Base-by-base conservation (phyloP, 2,797 vertebrate species). In the Sebastes reedi region DNA sequence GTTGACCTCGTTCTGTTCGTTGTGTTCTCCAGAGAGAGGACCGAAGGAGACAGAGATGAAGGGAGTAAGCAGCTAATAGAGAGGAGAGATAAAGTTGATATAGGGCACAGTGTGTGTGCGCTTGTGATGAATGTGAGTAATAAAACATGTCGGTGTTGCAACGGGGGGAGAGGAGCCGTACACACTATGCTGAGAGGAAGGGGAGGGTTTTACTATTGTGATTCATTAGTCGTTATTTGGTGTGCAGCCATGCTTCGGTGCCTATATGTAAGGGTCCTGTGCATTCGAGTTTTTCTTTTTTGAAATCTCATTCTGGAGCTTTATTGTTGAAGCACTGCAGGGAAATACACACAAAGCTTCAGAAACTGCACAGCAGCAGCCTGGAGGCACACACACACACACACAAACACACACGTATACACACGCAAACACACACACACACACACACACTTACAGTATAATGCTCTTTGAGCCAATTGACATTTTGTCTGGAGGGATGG, bases 81-180 rank as follows among this genome's bases (percentile, higher is more conserved):
- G 87, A 88, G 72, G 76, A 91, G 87, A 88, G 72, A 93, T 91
- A 87, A 91, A 89, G 87, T 91, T 92, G 91, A 92, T 89, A 72
- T 81, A 90, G 73, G 88, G 76, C 64, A 54, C 25, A 18, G 39
- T 20, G 75, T 25, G 71, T 7, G 62, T 25, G 62, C 56, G 60
- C 27, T 67, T 66, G 67, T 90, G 88, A 92, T 91, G 36, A 89
- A 91, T 93, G 92, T 77, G 80, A 82, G 89, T 86, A 90, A 94
- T 93, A 93, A 93, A 92, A 86, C 4, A 4, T 67, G 75, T 75
- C 3, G 22, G 85, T 88, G 80, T 85, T 81, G 59, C 59, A 69
- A 67, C 6, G 13, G 50, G 75, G 16, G 64, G 52, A 77, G 81
- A 77, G 39, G 54, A 75, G 79, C 67, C 29, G 24, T 55, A 76